Percentiles rank a stretch among this genome's conserved stretches.
Conservation (phyloP, 2,888 invertebrate genomes). For the Conchocele bisecta region DNA sequence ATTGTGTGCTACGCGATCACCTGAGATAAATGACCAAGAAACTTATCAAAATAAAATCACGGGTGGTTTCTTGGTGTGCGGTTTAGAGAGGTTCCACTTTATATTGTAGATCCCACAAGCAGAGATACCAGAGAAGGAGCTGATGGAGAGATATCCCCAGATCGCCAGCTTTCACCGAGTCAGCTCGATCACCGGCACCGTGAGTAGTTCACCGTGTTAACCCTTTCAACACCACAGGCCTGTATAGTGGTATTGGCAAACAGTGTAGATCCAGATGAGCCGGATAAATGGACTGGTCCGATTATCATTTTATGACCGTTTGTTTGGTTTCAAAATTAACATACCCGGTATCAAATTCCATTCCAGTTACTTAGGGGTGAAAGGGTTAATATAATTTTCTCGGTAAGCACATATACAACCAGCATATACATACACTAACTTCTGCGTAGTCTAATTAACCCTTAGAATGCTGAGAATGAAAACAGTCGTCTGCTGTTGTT, state of each 20-base stretch:
- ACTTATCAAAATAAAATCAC: too few relatives aligned
- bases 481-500: too few relatives aligned
- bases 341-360: not conserved
- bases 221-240: too few relatives aligned
- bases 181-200: slow-evolving; percentile 73
- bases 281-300: not conserved
- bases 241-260: too few relatives aligned
- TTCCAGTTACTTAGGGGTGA: not conserved
- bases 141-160: slow-evolving; percentile 75
- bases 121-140: slow-evolving; percentile 75
- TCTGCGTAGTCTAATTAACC: too few relatives aligned
- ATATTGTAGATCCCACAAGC: slow-evolving; percentile 74
- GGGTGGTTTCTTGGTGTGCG: too few relatives aligned
- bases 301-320: not conserved
- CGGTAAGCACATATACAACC: not conserved
- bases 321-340: not conserved
- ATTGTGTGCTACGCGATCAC: too few relatives aligned
- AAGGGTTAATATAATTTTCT: not conserved
- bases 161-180: slow-evolving; percentile 78
- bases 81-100: slow-evolving; percentile 1
- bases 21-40: too few relatives aligned
- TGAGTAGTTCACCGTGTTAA: too few relatives aligned
- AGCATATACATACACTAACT: not conserved
- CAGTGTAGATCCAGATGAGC: too few relatives aligned
- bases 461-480: too few relatives aligned